Evolutionary conservation across 2,113 vertebrate species (phyloP).

Genomic region (Dipodomys merriami): DNA sequence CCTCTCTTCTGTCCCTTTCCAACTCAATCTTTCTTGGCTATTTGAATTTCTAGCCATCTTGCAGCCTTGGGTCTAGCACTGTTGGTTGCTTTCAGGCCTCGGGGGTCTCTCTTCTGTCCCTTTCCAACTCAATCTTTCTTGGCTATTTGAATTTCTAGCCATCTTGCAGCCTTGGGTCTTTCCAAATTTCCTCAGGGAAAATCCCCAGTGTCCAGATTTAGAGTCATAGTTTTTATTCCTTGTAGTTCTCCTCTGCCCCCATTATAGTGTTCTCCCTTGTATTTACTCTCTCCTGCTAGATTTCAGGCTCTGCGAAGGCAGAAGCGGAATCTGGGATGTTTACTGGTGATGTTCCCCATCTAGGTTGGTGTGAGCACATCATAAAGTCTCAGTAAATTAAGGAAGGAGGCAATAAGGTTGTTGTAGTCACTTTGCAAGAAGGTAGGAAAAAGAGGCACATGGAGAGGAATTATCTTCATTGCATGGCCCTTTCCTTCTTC

Average conservation of each 20-base stretch:
- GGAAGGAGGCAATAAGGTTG: neutral
- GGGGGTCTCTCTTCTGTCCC: neutral
- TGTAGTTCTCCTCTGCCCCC: neutral
- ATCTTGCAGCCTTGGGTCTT: neutral
- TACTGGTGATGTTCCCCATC: neutral
- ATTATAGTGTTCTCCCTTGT: neutral
- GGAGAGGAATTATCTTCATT: neutral
- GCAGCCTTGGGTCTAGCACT: neutral
- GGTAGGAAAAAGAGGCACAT: neutral
- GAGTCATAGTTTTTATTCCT: neutral
- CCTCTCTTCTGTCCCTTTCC: neutral
- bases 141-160: neutral
- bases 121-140: neutral
- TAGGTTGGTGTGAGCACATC: neutral
- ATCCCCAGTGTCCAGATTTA: neutral
- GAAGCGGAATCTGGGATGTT: neutral
- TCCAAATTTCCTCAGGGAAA: neutral
- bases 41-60: neutral
- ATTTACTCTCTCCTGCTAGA: neutral
- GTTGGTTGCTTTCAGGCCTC: neutral
- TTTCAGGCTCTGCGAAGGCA: neutral
- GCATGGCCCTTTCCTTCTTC: neutral
- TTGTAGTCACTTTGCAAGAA: neutral
- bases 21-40: neutral
- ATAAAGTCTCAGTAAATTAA: neutral